A percentile compares a stretch with the other conserved stretches of the same genome.
phyloP scores from a whole-genome alignment of 2,888 invertebrate species.

The Lycophotia porphyrea region DNA sequence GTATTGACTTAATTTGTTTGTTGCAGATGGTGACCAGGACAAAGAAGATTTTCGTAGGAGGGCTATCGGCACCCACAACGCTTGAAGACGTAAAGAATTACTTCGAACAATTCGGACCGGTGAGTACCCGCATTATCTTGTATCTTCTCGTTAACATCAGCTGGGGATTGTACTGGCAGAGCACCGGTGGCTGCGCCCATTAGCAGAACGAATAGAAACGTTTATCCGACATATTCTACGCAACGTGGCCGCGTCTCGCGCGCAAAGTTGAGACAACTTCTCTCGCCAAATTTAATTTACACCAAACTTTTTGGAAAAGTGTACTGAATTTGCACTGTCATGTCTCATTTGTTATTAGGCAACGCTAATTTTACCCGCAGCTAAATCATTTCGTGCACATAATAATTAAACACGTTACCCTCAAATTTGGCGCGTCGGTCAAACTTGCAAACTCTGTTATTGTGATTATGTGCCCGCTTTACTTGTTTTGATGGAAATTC shows the following conservation, averaged over 20 bases:
- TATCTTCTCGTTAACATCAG: conserved; percentile 20
- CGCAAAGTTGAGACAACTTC: conserved; percentile 79
- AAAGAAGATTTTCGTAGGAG: conserved; percentile 99
- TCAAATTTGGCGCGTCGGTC: conserved; percentile 75
- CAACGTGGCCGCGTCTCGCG: conserved; percentile 75
- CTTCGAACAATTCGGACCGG: conserved; percentile 99
- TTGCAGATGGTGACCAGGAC: conserved; percentile 99
- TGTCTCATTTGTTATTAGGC: conserved; percentile 83
- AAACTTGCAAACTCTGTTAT: conserved; percentile 79
- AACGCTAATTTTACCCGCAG: conserved; percentile 78
- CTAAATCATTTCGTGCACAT: conserved; percentile 80
- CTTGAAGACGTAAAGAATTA: conserved; percentile 99
- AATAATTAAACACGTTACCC: conserved; percentile 80
- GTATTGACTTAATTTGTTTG: conserved; percentile 64
- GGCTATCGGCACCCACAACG: conserved; percentile 99
- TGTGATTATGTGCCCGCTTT: conserved; percentile 71
- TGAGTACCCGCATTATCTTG: conserved; percentile 89
- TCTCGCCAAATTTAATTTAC: conserved; percentile 81
- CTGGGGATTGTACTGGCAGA: conserved; percentile 8
- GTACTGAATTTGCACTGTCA: conserved; percentile 82
- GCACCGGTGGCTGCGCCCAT: conserved; percentile 31
- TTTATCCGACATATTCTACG: conserved; percentile 69
- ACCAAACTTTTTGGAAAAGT: conserved; percentile 82
- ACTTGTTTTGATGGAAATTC: conserved; percentile 68
- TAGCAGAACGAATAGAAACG: conserved; percentile 58